A percentile compares a stretch with the other conserved stretches of the same genome.
These are phyloP conservation scores for Fragariocoptes setiger DNA, from an alignment of 1,140 invertebrate genomes.

Conservation along the genomic window DNA sequence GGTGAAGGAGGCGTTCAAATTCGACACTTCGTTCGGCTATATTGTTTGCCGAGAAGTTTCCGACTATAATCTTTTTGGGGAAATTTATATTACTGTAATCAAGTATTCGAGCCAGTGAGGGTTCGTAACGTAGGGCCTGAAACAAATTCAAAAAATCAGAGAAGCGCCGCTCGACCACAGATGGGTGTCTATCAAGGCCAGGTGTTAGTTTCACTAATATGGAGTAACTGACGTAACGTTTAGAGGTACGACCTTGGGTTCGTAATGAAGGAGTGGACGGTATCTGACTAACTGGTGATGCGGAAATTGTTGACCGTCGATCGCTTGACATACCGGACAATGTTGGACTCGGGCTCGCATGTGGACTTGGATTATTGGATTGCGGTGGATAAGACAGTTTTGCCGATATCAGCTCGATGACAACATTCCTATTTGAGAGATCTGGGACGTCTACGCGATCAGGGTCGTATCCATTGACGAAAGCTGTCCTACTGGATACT, in stretches of 20 bases:
- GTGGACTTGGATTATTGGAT: neutral
- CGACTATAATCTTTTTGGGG: slow-evolving; percentile 35
- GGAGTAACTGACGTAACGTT: slow-evolving; percentile 17
- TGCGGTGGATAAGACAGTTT: neutral
- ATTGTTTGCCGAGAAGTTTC: slow-evolving; percentile 36
- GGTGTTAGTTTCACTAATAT: slow-evolving; percentile 15
- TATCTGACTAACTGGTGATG: neutral
- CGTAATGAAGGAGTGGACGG: neutral
- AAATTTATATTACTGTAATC: slow-evolving; percentile 24
- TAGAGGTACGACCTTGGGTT: slow-evolving; percentile 1
- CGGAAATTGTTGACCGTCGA: neutral
- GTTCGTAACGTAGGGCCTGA: slow-evolving; percentile 25
- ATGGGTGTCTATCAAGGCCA: slow-evolving; percentile 18
- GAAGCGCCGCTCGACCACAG: slow-evolving; percentile 33
- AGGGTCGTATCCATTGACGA: too few relatives aligned
- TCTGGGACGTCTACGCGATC: too few relatives aligned
- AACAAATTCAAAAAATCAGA: slow-evolving; percentile 38
- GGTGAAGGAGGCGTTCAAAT: slow-evolving; percentile 32
- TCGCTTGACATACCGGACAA: neutral
- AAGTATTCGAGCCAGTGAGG: slow-evolving; percentile 20
- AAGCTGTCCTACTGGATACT: too few relatives aligned
- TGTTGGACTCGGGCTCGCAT: neutral
- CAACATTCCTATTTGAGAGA: too few relatives aligned
- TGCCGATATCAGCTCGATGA: neutral
- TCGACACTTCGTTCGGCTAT: slow-evolving; percentile 28